These are phyloP conservation scores for Acanthurus leucopareius DNA, from an alignment of 2,797 vertebrate species.

Conservation along the genomic window DNA sequence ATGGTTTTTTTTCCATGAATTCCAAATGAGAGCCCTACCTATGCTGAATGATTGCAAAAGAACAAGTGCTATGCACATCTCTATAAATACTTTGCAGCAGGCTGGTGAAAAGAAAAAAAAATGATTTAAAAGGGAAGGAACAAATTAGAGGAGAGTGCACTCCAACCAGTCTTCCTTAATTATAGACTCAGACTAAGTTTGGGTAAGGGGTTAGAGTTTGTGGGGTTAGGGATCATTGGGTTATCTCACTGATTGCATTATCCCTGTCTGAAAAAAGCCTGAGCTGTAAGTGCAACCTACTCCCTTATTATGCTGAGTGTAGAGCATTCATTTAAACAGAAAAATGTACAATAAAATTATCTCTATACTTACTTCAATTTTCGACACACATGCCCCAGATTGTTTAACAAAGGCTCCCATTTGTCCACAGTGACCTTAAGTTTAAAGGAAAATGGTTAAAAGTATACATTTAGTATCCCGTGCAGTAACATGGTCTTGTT, in stretches of 20 bases:
- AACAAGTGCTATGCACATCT: conserved; percentile 25
- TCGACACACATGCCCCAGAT: conserved; percentile 97
- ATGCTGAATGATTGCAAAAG: conserved; percentile 48
- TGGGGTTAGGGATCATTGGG: no score
- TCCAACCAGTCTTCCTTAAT: background rate
- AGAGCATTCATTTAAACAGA: background rate
- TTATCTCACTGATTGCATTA: no score
- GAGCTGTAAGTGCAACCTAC: no score
- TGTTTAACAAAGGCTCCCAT: conserved; percentile 98
- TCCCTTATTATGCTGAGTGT: background rate
- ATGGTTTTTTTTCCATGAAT: conserved; percentile 53
- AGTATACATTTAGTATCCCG: background rate
- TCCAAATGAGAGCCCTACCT: conserved; percentile 58
- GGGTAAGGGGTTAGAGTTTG: no score
- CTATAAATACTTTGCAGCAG: conserved; percentile 43
- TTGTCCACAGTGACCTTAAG: conserved; percentile 94
- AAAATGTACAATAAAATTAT: background rate
- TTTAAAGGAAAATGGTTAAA: conserved; percentile 65
- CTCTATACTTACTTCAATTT: conserved; percentile 95
- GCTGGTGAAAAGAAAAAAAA: background rate
- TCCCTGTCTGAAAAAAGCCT: no score
- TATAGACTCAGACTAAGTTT: background rate
- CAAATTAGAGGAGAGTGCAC: conserved; percentile 29
- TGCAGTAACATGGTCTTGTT: background rate
- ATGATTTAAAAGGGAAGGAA: background rate